Base-by-base conservation (phyloP, 2,113 vertebrate genomes). In the Eidolon helvum region DNA sequence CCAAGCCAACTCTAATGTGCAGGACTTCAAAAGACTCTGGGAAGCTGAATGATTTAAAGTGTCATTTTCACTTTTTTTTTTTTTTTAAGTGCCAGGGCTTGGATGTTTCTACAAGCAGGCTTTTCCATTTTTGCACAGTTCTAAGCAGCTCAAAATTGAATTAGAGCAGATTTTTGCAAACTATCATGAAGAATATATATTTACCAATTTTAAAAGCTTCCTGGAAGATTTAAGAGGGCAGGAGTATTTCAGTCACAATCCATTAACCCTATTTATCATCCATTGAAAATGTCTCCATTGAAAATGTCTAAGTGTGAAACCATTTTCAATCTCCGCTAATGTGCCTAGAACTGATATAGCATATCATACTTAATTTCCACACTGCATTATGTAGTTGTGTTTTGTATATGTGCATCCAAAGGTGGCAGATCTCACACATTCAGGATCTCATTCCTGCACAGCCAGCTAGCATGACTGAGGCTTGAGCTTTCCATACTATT, bases 241-340 rank as follows among this genome's bases (percentile, higher is more conserved):
- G 90, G 84, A 86, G 74, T 78, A 55, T 63, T 89, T 98, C 95
- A 97, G 91, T 97, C 69, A 74, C 90, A 97, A 95, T 80, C 94
- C 90, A 97, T 97, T 98, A 97, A 93, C 80, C 24, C 11, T 96
- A 95, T 98, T 98, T 98, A 94, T 97, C 93, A 97, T 72, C 83
- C 86, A 72, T 5, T 88, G 94, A 97, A 98, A 96, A 96, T 90
- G 85, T 45, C 79, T 71, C 83, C 86, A 72, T 5, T 88, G 94
- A 97, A 98, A 96, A 96, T 90, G 85, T 45, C 79, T 71, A 95
- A 97, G 63, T 87, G 40, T 71, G 97, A 98, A 98, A 53, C 66
- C 63, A 9, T 97, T 98, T 98, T 90, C 93, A 90, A n/a, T 94
- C 33, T 97, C 90, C 2, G 10, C 85, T 94, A 96, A 97, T 97